phyloP scores from a whole-genome alignment of 1,140 invertebrate species.

The Oppia nitens region DNA sequence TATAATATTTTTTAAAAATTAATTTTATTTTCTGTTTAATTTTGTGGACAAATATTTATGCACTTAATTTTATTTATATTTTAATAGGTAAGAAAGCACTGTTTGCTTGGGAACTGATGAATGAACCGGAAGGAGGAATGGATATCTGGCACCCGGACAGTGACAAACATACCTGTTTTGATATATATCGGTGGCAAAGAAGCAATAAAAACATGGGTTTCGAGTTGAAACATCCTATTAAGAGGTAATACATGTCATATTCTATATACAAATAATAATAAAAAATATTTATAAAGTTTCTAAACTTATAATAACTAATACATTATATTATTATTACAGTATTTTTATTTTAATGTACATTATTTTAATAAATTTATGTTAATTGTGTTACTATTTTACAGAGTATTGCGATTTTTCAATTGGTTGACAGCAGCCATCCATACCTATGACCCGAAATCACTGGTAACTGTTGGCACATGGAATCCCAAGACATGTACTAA shows the following conservation, averaged over 20 bases:
- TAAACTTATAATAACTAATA: too few relatives aligned
- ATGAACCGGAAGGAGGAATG: background rate
- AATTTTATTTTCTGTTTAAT: too few relatives aligned
- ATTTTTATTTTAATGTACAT: background rate
- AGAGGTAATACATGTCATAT: background rate
- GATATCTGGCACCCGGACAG: background rate
- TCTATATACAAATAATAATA: background rate
- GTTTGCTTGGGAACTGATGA: background rate
- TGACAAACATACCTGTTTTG: background rate
- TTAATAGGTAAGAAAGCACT: background rate
- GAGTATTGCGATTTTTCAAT: background rate
- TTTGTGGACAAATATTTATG: too few relatives aligned
- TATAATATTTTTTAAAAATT: too few relatives aligned
- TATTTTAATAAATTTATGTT: background rate
- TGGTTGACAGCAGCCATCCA: background rate
- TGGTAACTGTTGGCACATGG: background rate
- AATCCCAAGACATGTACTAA: background rate
- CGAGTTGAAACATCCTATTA: background rate
- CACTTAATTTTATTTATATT: too few relatives aligned
- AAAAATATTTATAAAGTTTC: too few relatives aligned
- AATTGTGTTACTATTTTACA: background rate
- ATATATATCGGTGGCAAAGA: background rate
- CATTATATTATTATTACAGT: too few relatives aligned
- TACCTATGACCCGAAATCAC: background rate
- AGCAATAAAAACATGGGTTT: background rate